A percentile compares a stretch with the other conserved stretches of the same genome.
phyloP scores from a whole-genome alignment of 2,888 invertebrate species.

The Eupeodes luniger region DNA sequence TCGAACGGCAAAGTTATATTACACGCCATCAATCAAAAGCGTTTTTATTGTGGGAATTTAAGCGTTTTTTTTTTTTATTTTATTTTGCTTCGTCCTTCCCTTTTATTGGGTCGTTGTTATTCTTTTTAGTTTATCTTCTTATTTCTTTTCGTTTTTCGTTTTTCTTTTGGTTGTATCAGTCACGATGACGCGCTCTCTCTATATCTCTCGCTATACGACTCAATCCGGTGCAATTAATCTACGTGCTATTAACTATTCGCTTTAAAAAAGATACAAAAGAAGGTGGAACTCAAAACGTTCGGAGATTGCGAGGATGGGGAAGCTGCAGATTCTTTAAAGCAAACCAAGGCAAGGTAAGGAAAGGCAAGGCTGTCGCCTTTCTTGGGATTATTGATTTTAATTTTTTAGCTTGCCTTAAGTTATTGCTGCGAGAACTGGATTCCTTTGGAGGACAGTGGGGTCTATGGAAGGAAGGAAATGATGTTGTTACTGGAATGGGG shows the following conservation, averaged over 20 bases:
- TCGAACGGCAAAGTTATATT: slow-evolving; percentile 76
- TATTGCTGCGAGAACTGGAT: not conserved
- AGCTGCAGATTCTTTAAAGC: slow-evolving; percentile 50
- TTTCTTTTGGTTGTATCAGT: slow-evolving; percentile 48
- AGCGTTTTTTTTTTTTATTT: slow-evolving; percentile 15
- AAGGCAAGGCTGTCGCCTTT: slow-evolving; percentile 53
- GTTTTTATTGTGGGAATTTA: slow-evolving; percentile 74
- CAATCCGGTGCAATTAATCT: slow-evolving; percentile 74
- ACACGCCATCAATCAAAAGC: slow-evolving; percentile 76
- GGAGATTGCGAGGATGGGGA: slow-evolving; percentile 14
- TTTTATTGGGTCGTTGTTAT: slow-evolving; percentile 7
- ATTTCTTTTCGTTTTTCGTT: slow-evolving; percentile 10
- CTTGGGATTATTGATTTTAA: slow-evolving; percentile 30
- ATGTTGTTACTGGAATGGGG: not conserved
- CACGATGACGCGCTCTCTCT: slow-evolving; percentile 49
- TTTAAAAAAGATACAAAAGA: not conserved
- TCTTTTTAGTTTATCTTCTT: slow-evolving; percentile 1
- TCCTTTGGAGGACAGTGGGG: slow-evolving; percentile 32
- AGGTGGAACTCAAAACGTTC: slow-evolving; percentile 24
- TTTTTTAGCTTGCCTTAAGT: not conserved
- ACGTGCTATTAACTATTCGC: slow-evolving; percentile 51
- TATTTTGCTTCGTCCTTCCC: slow-evolving; percentile 30
- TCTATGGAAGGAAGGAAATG: not conserved
- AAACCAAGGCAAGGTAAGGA: slow-evolving; percentile 33
- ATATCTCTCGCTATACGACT: slow-evolving; percentile 59